Evolutionary conservation across 2,888 invertebrate species (phyloP).

Genomic region (Brenthis hecate): DNA sequence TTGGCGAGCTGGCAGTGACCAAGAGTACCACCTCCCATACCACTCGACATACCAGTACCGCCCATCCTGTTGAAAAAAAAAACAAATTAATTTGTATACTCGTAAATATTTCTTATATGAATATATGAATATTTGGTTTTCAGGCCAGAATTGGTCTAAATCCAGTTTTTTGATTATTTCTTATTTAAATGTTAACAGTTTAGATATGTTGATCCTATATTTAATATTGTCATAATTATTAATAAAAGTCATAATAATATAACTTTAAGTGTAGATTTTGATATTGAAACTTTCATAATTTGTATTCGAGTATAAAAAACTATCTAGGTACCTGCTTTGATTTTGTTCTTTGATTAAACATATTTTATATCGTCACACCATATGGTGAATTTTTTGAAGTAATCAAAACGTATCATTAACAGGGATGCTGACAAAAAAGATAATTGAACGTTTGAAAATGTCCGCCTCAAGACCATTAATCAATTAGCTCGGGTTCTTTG

Average conservation of each 20-base stretch:
- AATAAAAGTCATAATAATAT: background rate
- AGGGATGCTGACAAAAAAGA: slow-evolving; percentile 70
- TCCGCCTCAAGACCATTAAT: slow-evolving; percentile 76
- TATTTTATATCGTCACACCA: slow-evolving; percentile 60
- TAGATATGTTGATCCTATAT: no score
- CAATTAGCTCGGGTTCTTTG: slow-evolving; percentile 74
- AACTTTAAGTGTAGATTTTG: background rate
- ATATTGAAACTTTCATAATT: background rate
- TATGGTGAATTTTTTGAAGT: slow-evolving; percentile 69
- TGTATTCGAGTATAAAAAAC: background rate
- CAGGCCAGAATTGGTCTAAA: no score
- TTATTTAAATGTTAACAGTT: no score
- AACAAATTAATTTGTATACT: slow-evolving; percentile 38
- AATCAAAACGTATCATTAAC: slow-evolving; percentile 79
- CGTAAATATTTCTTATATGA: background rate
- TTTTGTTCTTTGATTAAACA: slow-evolving; percentile 40
- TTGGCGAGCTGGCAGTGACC: slow-evolving; percentile 87
- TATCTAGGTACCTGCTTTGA: slow-evolving; percentile 27
- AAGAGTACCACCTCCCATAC: slow-evolving; percentile 85
- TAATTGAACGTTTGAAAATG: slow-evolving; percentile 73
- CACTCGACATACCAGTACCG: slow-evolving; percentile 78
- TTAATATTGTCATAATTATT: no score
- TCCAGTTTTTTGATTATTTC: no score
- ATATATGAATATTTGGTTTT: background rate
- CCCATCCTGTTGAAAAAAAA: slow-evolving; percentile 69